Conservation (phyloP, 2,797 vertebrate genomes). For the Orientallactaga sibirica region DNA sequence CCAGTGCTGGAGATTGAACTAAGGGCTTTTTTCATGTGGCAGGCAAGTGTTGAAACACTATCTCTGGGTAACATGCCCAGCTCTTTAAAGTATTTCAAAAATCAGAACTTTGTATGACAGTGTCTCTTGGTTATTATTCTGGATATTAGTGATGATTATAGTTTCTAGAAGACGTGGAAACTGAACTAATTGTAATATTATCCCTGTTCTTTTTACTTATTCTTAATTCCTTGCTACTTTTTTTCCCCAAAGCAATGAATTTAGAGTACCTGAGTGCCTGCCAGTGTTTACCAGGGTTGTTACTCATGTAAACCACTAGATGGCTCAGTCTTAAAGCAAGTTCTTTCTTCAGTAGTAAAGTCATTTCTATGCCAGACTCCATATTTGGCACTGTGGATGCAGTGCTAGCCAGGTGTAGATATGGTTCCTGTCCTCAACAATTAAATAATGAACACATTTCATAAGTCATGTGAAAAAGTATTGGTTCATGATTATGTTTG, state of each 20-base stretch:
- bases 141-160: neutral
- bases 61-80: too few relatives aligned
- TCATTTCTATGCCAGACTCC: neutral
- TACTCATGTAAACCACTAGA: constrained; percentile 32
- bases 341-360: neutral
- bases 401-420: neutral
- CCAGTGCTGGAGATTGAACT: too few relatives aligned
- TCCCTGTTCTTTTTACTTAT: neutral
- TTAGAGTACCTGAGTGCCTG: neutral
- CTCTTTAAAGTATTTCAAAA: too few relatives aligned
- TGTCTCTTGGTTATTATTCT: constrained; percentile 19
- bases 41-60: too few relatives aligned
- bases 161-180: constrained; percentile 22
- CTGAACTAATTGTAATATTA: neutral
- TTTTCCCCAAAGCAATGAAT: neutral
- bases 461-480: neutral
- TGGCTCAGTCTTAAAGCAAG: neutral
- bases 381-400: neutral
- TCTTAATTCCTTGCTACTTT: constrained; percentile 4
- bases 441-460: neutral
- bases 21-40: too few relatives aligned
- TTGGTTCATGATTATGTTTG: neutral
- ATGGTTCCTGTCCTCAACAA: neutral
- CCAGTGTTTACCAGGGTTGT: neutral
- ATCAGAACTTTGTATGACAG: neutral